These are phyloP conservation scores for Belgica antarctica DNA, from an alignment of 2,888 invertebrate species.

Conservation along the genomic window DNA sequence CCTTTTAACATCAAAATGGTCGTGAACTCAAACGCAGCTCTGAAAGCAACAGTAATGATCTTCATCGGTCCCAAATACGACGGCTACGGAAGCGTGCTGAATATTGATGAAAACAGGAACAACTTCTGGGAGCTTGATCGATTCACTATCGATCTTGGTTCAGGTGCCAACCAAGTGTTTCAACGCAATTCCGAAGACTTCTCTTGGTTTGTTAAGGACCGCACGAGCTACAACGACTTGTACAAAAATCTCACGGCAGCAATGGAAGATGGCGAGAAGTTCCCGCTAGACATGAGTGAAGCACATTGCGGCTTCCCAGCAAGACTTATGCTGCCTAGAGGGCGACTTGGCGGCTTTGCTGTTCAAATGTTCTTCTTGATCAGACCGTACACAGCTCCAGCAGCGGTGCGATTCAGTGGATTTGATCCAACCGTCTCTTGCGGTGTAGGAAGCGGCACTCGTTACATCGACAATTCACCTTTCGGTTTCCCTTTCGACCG, in stretches of 20 bases:
- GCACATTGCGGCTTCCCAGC: constrained; percentile 65
- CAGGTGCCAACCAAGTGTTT: constrained; percentile 58
- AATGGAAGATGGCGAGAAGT: constrained; percentile 55
- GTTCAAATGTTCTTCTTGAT: constrained; percentile 43
- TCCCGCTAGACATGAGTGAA: constrained; percentile 57
- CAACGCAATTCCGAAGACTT: constrained; percentile 64
- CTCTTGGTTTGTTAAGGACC: constrained; percentile 64
- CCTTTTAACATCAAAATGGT: constrained; percentile 63
- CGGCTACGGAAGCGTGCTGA: constrained; percentile 57
- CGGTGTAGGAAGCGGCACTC: constrained; percentile 56
- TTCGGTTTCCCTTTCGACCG: constrained; percentile 41
- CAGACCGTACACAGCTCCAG: constrained; percentile 44
- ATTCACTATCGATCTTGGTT: constrained; percentile 62
- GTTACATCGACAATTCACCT: constrained; percentile 47
- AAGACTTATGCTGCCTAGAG: constrained; percentile 65
- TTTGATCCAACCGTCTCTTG: constrained; percentile 58
- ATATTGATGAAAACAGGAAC: constrained; percentile 61
- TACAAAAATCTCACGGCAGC: constrained; percentile 60
- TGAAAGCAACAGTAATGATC: constrained; percentile 63
- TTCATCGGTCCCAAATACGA: constrained; percentile 72
- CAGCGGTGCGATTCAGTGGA: constrained; percentile 55
- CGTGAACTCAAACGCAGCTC: constrained; percentile 60
- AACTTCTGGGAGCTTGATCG: constrained; percentile 67
- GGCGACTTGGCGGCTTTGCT: constrained; percentile 55
- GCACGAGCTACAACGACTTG: constrained; percentile 60